A percentile compares a stretch with the other conserved stretches of the same genome.
Evolutionary conservation across 1,140 invertebrate species (phyloP).

Genomic region (Drosophila paulistorum): DNA sequence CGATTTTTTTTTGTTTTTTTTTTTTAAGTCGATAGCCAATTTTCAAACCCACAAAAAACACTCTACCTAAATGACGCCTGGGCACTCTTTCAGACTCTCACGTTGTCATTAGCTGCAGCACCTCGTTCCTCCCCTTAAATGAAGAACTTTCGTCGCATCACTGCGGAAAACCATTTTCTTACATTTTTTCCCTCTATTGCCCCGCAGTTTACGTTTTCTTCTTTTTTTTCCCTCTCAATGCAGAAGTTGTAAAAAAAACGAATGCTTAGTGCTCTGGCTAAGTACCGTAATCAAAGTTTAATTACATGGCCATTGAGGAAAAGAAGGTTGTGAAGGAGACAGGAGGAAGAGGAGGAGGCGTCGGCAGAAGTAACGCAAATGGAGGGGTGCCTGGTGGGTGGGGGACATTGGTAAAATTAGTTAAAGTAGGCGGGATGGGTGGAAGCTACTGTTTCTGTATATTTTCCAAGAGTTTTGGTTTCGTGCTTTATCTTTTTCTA

Average conservation of each 20-base stretch:
- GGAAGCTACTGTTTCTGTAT: slow-evolving; percentile 16
- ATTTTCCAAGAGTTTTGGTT: slow-evolving; percentile 27
- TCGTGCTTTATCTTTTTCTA: slow-evolving; percentile 65
- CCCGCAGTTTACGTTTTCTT: slow-evolving; percentile 8
- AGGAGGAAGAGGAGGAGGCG: slow-evolving; percentile 1
- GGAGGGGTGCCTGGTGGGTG: slow-evolving; percentile 27
- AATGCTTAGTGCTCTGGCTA: slow-evolving; percentile 68
- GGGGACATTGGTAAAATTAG: slow-evolving; percentile 11
- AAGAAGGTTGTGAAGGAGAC: slow-evolving; percentile 30
- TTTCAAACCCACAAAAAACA: not conserved
- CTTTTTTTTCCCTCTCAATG: slow-evolving; percentile 7
- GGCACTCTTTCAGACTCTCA: not conserved
- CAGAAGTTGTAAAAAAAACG: slow-evolving; percentile 46
- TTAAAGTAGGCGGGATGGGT: slow-evolving; percentile 1
- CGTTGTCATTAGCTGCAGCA: slow-evolving; percentile 63
- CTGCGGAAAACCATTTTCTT: slow-evolving; percentile 16
- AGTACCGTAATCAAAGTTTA: slow-evolving; percentile 81
- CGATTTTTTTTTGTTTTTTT: not conserved
- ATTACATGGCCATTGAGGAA: slow-evolving; percentile 73
- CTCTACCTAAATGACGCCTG: slow-evolving; percentile 3
- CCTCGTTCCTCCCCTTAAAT: slow-evolving; percentile 38
- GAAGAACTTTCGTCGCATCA: slow-evolving; percentile 31
- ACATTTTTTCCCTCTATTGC: not conserved
- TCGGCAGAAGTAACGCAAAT: slow-evolving; percentile 3
- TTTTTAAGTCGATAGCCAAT: slow-evolving; percentile 6